These are phyloP conservation scores for Pedetes capensis DNA, from an alignment of 2,113 vertebrate genomes.

Conservation along the genomic window DNA sequence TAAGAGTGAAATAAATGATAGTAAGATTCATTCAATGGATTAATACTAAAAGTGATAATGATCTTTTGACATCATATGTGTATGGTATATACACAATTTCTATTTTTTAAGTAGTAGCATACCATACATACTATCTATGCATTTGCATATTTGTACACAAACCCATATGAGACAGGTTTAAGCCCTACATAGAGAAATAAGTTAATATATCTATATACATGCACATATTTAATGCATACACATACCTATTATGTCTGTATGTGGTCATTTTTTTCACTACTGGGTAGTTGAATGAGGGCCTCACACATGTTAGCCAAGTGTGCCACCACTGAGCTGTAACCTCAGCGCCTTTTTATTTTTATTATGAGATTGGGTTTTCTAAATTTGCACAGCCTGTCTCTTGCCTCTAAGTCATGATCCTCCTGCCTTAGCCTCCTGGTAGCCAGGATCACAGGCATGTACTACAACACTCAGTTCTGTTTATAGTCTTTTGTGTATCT, in stretches of 20 bases:
- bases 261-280: too few relatives aligned
- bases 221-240: not conserved
- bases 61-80: not conserved
- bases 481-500: not conserved
- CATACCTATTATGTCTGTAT: not conserved
- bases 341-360: too few relatives aligned
- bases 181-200: not conserved
- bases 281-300: too few relatives aligned
- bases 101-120: not conserved
- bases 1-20: not conserved
- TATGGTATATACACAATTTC: not conserved
- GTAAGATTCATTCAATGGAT: not conserved
- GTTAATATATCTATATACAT: not conserved
- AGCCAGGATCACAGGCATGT: too few relatives aligned
- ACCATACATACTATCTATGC: rapidly evolving
- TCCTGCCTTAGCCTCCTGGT: too few relatives aligned
- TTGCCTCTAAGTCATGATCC: too few relatives aligned
- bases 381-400: too few relatives aligned
- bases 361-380: too few relatives aligned
- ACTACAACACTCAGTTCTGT: too few relatives aligned
- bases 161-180: not conserved
- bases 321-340: too few relatives aligned
- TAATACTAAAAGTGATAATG: not conserved
- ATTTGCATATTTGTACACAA: not conserved
- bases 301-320: too few relatives aligned